Percentiles rank a stretch among this genome's conserved stretches.
Evolutionary conservation across 2,888 invertebrate genomes (phyloP).

Genomic region (Troides helena): DNA sequence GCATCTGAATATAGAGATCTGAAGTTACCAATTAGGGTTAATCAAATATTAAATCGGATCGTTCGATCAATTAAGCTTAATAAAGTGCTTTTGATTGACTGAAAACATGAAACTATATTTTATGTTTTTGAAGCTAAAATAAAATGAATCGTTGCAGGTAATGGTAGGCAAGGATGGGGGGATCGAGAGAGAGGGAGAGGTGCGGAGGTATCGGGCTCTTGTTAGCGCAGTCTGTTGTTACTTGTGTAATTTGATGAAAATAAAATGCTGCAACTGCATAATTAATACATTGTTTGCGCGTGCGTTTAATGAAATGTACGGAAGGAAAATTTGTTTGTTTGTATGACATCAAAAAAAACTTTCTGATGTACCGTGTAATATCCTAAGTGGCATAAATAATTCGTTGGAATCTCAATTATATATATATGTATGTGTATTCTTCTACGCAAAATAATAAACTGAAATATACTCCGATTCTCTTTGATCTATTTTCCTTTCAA

Average conservation of each 20-base stretch:
- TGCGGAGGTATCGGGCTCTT: neutral
- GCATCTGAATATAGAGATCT: neutral
- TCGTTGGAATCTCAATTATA: no score
- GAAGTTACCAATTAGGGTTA: neutral
- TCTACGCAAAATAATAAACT: no score
- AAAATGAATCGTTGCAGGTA: neutral
- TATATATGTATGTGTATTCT: no score
- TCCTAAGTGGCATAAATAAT: no score
- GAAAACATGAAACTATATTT: neutral
- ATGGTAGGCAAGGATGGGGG: no score
- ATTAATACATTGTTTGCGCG: neutral
- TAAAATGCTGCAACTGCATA: neutral
- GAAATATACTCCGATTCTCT: no score
- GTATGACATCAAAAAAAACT: no score
- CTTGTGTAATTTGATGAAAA: neutral
- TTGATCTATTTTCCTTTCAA: no score
- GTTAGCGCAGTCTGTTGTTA: neutral
- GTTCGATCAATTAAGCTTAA: neutral
- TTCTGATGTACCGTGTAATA: no score
- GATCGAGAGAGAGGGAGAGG: no score
- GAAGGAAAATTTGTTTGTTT: no score
- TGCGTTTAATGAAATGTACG: neutral
- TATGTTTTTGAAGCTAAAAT: neutral
- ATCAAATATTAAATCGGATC: neutral
- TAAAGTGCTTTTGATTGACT: neutral